phyloP scores from a whole-genome alignment of 2,113 vertebrate species.

The Brevimyrus niger region DNA sequence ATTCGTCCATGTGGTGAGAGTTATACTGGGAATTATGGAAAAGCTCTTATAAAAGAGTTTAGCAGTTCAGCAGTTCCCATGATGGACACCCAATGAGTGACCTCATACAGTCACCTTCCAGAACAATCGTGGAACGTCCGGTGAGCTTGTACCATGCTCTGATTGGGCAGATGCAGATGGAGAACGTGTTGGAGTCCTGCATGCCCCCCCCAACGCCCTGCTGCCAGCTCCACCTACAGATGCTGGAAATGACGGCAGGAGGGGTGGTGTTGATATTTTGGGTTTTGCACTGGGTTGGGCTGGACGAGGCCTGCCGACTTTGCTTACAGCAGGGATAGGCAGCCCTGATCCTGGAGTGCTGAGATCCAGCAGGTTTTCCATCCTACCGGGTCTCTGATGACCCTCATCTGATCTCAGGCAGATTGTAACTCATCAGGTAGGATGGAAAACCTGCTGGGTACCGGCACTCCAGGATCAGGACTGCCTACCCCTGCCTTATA shows the following conservation, averaged over 20 bases:
- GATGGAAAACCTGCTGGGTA: neutral
- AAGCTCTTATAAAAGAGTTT: neutral
- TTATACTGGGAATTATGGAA: neutral
- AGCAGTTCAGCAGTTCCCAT: slow-evolving; percentile 90
- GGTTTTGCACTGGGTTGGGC: neutral
- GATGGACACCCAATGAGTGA: slow-evolving; percentile 98
- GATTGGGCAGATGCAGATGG: slow-evolving; percentile 88
- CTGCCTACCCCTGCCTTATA: neutral
- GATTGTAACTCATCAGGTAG: neutral
- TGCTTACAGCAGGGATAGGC: neutral
- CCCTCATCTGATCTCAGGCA: neutral
- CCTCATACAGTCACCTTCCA: slow-evolving; percentile 82
- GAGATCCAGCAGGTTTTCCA: neutral
- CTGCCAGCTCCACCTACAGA: neutral
- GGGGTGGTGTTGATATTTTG: neutral
- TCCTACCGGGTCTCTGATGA: neutral
- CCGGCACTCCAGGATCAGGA: neutral
- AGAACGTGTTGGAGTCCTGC: slow-evolving; percentile 96
- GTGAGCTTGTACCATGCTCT: slow-evolving; percentile 91
- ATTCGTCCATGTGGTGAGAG: neutral
- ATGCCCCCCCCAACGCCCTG: slow-evolving; percentile 17
- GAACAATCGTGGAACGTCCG: slow-evolving; percentile 87
- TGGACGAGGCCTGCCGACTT: neutral
- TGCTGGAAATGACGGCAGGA: neutral
- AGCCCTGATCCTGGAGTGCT: neutral